Evolutionary conservation across 2,797 vertebrate genomes (phyloP), one percentile per base, ranked within the genome.

Genomic region (Anguilla pacifica): DNA sequence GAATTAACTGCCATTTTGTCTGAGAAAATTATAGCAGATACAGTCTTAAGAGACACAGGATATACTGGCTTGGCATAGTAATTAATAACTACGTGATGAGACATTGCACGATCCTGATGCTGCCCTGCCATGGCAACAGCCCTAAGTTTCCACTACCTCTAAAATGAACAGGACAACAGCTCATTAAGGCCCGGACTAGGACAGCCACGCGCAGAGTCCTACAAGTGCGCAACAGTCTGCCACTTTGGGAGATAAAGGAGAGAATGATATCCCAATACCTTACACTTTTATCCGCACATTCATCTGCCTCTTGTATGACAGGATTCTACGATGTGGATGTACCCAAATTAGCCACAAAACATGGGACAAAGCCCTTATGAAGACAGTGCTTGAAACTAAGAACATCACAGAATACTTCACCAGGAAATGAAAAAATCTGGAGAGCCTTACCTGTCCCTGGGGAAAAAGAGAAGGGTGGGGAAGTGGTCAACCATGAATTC

Each of bases 401-500:
- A 39, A 28, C 3, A 7, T 43, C 13, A 82, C 43, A 46, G 17
- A 28, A 15, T 53, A 55, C 15, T 59, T 57, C 57, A 61, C 53
- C 10, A 46, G 6, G 35, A 77, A 31, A 74, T n/a, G 25, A 22
- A 15, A 0, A 51, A 43, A 31, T 67, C 61, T 28, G 64, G 25
- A 53, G 28, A 2, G 6, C 43, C 91, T 96, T 95, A 99, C 99
- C 98, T 98, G 93, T 96, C 94, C 91, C 95, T 95, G 88, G 98
- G 99, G 88, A 99, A 99, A 91, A 99, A 95, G 87, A 99, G 96
- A 88, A 99, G 91, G 0, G 97, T 96, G 70, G 99, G 99, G 88
- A 99, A 95, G 22, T 90, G 97, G 87, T 99, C 97, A 84, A 98
- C 98, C 98, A 99, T 98, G 91, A 98, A 98, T 94, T 99, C 98